Evolutionary conservation across 2,888 invertebrate genomes (phyloP), one percentile per base, ranked within the genome.

Genomic region (Polyploca ridens): DNA sequence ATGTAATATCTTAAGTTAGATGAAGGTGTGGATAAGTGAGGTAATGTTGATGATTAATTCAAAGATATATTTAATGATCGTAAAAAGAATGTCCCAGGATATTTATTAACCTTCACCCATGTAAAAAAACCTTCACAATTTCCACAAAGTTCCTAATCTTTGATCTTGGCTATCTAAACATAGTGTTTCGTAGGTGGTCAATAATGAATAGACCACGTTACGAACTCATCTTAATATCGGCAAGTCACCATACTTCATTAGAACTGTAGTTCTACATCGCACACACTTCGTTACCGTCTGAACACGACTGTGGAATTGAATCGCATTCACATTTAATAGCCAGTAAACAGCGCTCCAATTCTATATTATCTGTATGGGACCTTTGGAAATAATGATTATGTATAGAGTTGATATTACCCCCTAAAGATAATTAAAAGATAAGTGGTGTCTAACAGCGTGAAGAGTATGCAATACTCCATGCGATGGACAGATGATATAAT

Each of bases 251-350:
- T 75, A 70, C 78, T 84, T 88, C 85, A 85, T 88, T 86, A 87
- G 71, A 46, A 63, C 58, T 13, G 69, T 70, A 69, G 68, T 67
- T 71, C 73, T 69, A 72, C 68, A 64, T 72, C 69, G 73, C 77
- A 77, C 78, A 78, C 73, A 78, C 79, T 82, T 85, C 79, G 84
- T 85, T 89, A 85, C 83, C 78, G 77, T 69, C 74, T 77, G 79
- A 81, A 85, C 85, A 83, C 85, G 81, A 75, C 78, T 79, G 78
- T 80, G 83, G 87, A 89, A 93, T 91, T 87, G 89, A 89, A 92
- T 90, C 84, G 88, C 89, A 90, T 90, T 90, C 89, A 88, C 84
- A 81, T 89, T 87, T 91, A 91, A 90, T 91, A 90, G 91, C 87
- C 86, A 85, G 88, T 87, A 89, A 90, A 90, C 86, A 88, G 84